Conservation (phyloP, 2,113 vertebrate species). For the Phrynosoma blainvillii region DNA sequence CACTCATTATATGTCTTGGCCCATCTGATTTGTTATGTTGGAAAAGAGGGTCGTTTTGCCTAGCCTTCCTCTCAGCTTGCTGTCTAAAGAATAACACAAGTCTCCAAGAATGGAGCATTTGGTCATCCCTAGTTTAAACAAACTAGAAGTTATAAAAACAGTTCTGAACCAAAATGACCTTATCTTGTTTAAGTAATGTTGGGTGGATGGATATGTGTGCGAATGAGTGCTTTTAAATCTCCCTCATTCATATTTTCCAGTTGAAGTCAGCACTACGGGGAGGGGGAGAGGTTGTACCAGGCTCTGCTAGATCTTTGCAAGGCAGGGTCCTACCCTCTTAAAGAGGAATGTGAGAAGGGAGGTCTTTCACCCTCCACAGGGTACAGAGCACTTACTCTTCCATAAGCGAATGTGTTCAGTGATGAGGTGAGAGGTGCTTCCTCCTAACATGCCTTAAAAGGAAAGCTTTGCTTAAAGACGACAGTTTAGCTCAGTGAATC, state of each 20-base stretch:
- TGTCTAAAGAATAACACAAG: not conserved
- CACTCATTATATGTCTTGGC: slow-evolving; percentile 1
- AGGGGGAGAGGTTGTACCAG: slow-evolving; percentile 24
- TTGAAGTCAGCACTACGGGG: slow-evolving; percentile 31
- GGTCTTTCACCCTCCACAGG: slow-evolving; percentile 2
- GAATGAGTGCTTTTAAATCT: slow-evolving; percentile 29
- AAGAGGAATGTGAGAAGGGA: slow-evolving; percentile 28
- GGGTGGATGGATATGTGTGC: slow-evolving; percentile 25
- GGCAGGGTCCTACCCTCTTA: slow-evolving; percentile 23
- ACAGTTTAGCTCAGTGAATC: slow-evolving; percentile 73
- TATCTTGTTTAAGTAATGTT: slow-evolving; percentile 29
- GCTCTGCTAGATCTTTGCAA: slow-evolving; percentile 2
- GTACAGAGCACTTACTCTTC: not conserved
- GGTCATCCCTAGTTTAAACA: not conserved
- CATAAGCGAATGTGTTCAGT: slow-evolving; percentile 37
- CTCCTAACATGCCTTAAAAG: slow-evolving; percentile 68
- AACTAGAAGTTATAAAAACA: not conserved
- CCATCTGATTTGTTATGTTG: slow-evolving; percentile 7
- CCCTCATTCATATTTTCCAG: slow-evolving; percentile 31
- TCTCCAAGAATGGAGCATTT: not conserved
- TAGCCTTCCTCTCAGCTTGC: not conserved
- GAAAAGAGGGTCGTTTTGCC: not conserved
- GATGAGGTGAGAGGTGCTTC: slow-evolving; percentile 42
- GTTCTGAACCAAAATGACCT: slow-evolving; percentile 18
- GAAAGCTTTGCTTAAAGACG: slow-evolving; percentile 59